These are phyloP conservation scores for Aquatica leii DNA, from an alignment of 2,888 invertebrate species.

Conservation along the genomic window DNA sequence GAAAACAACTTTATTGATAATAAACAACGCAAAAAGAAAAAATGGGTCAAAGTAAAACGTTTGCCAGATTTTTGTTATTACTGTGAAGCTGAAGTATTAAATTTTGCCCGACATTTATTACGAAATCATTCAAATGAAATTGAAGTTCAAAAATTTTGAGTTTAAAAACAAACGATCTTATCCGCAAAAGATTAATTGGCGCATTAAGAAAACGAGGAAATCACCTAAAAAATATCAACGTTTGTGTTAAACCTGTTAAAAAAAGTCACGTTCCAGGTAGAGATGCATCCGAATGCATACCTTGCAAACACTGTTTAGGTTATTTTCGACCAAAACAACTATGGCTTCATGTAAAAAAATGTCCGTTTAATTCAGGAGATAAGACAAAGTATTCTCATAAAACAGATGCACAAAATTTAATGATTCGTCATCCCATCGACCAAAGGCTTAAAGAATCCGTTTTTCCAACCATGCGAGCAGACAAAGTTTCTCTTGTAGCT, in stretches of 20 bases:
- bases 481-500: background rate
- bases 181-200: background rate
- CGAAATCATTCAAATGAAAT: background rate
- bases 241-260: background rate
- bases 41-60: background rate
- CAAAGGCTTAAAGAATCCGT: background rate
- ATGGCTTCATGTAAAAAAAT: background rate
- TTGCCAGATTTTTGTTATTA: background rate
- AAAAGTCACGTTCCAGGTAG: background rate
- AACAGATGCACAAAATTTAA: background rate
- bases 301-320: background rate
- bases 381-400: background rate
- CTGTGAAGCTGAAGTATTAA: background rate
- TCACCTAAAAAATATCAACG: background rate
- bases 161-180: background rate
- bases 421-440: background rate
- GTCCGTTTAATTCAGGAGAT: background rate
- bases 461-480: background rate
- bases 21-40: background rate
- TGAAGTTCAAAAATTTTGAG: background rate
- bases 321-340: background rate
- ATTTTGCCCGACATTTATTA: background rate
- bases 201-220: background rate
- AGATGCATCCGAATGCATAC: background rate
- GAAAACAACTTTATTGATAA: background rate